Conservation (phyloP, 2,797 vertebrate genomes). For the Austrolebias charrua region DNA sequence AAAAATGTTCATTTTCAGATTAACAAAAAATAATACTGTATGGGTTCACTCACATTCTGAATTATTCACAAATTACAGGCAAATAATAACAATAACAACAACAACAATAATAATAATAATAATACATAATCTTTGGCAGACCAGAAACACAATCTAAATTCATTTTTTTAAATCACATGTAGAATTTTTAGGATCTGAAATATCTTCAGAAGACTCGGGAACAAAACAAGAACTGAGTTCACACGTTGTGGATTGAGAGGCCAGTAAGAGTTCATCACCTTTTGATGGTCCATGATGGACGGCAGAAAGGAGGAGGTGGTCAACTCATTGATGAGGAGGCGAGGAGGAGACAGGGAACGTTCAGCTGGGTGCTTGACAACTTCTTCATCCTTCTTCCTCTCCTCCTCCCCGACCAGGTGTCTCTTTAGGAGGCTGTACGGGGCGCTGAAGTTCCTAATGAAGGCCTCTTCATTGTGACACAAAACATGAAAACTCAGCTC, state of each 20-base stretch:
- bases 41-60: too few species aligned
- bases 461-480: constrained; percentile 79
- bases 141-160: too few species aligned
- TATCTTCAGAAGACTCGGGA: too few species aligned
- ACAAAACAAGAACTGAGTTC: neutral
- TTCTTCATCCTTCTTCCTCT: neutral
- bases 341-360: constrained; percentile 27
- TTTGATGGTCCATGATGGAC: constrained; percentile 81
- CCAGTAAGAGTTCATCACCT: constrained; percentile 64
- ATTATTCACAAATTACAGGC: too few species aligned
- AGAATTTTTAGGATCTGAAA: too few species aligned
- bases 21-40: too few species aligned
- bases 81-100: too few species aligned
- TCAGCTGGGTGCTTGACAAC: constrained; percentile 53
- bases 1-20: too few species aligned
- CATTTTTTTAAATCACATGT: too few species aligned
- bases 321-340: constrained; percentile 85
- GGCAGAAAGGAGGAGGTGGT: constrained; percentile 85
- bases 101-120: too few species aligned
- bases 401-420: constrained; percentile 83
- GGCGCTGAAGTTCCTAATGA: constrained; percentile 93
- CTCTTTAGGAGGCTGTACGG: constrained; percentile 89
- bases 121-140: too few species aligned
- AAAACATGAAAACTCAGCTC: neutral
- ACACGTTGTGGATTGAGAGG: neutral